Evolutionary conservation across 2,113 vertebrate genomes (phyloP).

Genomic region (Chionomys nivalis): DNA sequence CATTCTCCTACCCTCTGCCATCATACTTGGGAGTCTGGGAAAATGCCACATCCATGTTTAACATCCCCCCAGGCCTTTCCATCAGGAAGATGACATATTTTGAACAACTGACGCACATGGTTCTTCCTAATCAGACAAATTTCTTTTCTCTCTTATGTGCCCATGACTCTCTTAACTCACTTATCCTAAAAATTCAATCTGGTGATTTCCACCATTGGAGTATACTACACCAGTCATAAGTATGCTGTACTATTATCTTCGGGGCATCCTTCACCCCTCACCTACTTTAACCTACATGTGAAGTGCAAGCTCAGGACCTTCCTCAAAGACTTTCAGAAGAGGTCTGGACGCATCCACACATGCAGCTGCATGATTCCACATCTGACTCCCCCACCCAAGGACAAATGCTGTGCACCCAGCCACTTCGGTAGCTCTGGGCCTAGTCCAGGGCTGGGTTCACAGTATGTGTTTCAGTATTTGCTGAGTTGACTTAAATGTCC

Average conservation of each 20-base stretch:
- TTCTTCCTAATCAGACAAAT: neutral
- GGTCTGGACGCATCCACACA: neutral
- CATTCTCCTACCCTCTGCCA: neutral
- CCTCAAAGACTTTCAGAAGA: neutral
- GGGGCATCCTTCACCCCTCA: neutral
- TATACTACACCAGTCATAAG: neutral
- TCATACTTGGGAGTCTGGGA: neutral
- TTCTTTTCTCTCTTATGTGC: constrained; percentile 6
- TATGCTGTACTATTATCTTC: neutral
- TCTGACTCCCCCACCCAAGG: neutral
- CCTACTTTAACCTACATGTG: neutral
- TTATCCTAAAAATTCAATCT: neutral
- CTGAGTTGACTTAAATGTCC: neutral
- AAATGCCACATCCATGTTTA: neutral
- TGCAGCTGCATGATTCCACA: no score
- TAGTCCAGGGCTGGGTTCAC: neutral
- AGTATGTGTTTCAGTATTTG: neutral
- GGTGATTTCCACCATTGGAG: neutral
- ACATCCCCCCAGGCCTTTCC: neutral
- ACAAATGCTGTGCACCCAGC: neutral
- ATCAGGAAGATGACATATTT: neutral
- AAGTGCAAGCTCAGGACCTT: neutral
- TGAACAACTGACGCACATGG: neutral
- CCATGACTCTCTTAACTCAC: neutral
- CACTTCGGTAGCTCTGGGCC: neutral